Conservation (phyloP, 2,113 vertebrate species). For the Gyps fulvus region DNA sequence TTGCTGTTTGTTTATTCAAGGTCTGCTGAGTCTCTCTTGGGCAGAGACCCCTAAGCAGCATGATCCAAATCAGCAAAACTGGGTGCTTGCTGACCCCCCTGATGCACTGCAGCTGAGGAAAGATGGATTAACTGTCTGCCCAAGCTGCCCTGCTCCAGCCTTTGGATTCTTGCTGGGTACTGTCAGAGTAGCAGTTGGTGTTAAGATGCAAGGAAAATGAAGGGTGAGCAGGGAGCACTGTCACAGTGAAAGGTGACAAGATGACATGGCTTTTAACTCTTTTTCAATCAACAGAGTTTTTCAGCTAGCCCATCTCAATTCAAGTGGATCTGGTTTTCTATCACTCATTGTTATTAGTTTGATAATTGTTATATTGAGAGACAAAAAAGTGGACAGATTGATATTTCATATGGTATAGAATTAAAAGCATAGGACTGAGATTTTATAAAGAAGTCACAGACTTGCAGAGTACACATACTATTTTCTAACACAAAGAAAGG, state of each 20-base stretch:
- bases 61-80: neutral
- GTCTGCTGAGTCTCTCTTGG: neutral
- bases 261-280: neutral
- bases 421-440: neutral
- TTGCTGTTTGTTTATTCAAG: slow-evolving; percentile 14
- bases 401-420: neutral
- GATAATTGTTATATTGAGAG: neutral
- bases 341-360: neutral
- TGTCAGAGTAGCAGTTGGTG: neutral
- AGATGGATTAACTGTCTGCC: neutral
- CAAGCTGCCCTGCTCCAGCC: neutral
- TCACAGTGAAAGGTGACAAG: neutral
- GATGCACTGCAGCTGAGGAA: neutral
- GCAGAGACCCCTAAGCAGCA: neutral
- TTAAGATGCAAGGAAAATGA: neutral
- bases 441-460: neutral
- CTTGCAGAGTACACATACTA: neutral
- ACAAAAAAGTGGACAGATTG: neutral
- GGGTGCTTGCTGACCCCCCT: neutral
- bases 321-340: neutral
- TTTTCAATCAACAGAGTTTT: neutral
- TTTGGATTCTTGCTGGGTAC: neutral
- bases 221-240: neutral
- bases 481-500: neutral
- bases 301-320: neutral